A percentile compares a stretch with the other conserved stretches of the same genome.
phyloP scores from a whole-genome alignment of 2,888 invertebrate species.

The Brachypalpus laphriformis region DNA sequence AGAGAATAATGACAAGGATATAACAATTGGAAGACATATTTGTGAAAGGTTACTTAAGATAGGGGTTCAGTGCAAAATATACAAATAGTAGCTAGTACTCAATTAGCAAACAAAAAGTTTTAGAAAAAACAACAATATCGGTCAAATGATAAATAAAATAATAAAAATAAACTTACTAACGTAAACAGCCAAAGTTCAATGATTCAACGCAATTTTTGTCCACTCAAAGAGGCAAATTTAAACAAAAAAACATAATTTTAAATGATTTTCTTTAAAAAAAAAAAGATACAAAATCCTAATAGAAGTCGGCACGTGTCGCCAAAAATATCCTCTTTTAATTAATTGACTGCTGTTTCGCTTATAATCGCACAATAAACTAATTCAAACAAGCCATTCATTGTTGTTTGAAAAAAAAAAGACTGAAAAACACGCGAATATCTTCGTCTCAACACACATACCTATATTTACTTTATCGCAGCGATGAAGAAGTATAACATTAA shows the following conservation, averaged over 20 bases:
- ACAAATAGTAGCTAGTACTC: too few relatives aligned
- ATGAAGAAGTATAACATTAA: constrained; percentile 16
- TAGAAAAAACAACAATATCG: too few relatives aligned
- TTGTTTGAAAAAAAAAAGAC: neutral
- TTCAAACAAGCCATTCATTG: constrained; percentile 31
- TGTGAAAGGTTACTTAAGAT: too few relatives aligned
- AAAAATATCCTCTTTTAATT: constrained; percentile 14
- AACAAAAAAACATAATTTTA: neutral
- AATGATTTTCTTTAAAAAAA: neutral
- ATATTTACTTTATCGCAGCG: constrained; percentile 29
- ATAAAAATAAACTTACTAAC: neutral
- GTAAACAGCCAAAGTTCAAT: constrained; percentile 12
- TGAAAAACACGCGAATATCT: neutral
- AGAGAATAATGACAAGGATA: too few relatives aligned
- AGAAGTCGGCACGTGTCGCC: constrained; percentile 20
- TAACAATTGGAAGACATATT: too few relatives aligned
- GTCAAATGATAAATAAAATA: neutral
- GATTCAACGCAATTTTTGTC: neutral
- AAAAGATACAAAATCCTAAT: neutral
- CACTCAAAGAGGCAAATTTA: neutral
- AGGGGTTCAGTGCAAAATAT: too few relatives aligned
- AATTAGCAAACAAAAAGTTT: too few relatives aligned
- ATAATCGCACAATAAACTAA: constrained; percentile 39
- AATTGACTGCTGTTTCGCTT: constrained; percentile 35
- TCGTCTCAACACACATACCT: neutral